These are phyloP conservation scores for Stomorhina lunata DNA, from an alignment of 2,888 invertebrate genomes.

Conservation along the genomic window DNA sequence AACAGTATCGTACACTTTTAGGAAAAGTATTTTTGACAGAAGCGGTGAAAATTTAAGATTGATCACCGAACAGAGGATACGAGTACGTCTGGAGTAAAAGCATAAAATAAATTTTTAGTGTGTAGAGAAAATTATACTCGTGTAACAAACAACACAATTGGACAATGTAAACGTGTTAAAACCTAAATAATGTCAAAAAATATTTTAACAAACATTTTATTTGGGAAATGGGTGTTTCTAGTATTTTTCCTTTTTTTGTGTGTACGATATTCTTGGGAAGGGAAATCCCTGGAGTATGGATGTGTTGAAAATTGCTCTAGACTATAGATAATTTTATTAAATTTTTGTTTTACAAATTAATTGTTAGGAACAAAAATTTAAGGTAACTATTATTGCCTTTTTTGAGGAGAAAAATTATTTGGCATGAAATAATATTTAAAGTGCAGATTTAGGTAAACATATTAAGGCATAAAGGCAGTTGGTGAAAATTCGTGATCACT, in stretches of 20 bases:
- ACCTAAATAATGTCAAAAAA: conserved; percentile 74
- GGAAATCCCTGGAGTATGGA: conserved; percentile 42
- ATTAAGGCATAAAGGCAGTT: too few relatives aligned
- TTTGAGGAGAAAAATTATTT: too few relatives aligned
- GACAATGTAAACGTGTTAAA: conserved; percentile 70
- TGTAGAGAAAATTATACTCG: too few relatives aligned
- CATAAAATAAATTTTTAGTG: conserved; percentile 48
- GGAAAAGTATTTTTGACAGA: conserved; percentile 75
- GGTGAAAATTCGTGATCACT: too few relatives aligned
- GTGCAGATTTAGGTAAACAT: too few relatives aligned
- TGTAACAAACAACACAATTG: conserved; percentile 28
- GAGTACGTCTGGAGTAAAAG: conserved; percentile 39
- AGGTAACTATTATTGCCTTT: too few relatives aligned
- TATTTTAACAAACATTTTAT: conserved; percentile 27
- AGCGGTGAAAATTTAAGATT: conserved; percentile 80
- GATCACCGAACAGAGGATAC: conserved; percentile 77
- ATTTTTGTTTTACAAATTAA: too few relatives aligned
- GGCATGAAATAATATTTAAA: too few relatives aligned
- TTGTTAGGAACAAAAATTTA: too few relatives aligned
- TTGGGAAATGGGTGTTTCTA: conserved; percentile 7
- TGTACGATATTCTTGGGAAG: background rate
- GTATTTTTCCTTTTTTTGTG: background rate
- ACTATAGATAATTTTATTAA: conserved; percentile 53
- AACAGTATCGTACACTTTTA: background rate
- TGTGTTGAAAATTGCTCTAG: conserved; percentile 51